Evolutionary conservation across 53 echinoderm and acorn worm genomes (phyloP).

Genomic region (Arbacia lixula): DNA sequence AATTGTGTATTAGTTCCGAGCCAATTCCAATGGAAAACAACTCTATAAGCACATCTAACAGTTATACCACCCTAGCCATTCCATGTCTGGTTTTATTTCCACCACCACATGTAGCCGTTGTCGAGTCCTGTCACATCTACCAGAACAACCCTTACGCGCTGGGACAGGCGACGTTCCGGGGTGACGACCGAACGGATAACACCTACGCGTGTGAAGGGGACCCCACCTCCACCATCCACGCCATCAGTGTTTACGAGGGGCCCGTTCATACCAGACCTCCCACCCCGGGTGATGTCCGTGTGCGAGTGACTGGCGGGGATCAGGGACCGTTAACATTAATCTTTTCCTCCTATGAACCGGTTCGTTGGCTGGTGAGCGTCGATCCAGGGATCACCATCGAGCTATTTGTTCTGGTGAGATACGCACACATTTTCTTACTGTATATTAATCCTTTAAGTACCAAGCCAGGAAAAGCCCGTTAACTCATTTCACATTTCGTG

Average conservation of each 20-base stretch:
- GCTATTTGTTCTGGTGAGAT: constrained; percentile 77
- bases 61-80: too few species aligned
- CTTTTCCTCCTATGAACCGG: constrained; percentile 77
- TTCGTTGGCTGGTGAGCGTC: constrained; percentile 71
- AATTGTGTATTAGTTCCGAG: too few species aligned
- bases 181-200: constrained; percentile 42
- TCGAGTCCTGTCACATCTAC: constrained; percentile 56
- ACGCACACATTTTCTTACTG: too few species aligned
- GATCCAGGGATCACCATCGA: constrained; percentile 45
- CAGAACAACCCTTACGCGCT: constrained; percentile 37
- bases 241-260: constrained; percentile 82
- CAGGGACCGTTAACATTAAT: constrained; percentile 66
- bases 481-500: too few species aligned
- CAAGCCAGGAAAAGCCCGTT: too few species aligned
- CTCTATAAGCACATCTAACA: too few species aligned
- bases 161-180: constrained; percentile 31
- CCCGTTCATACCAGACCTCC: constrained; percentile 76
- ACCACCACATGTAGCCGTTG: constrained; percentile 46
- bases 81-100: too few species aligned
- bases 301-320: constrained; percentile 49
- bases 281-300: constrained; percentile 72
- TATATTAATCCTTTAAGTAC: too few species aligned
- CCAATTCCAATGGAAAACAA: too few species aligned
- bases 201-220: constrained; percentile 65
- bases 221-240: constrained; percentile 52